Evolutionary conservation across 2,888 invertebrate species (phyloP).

Genomic region (Mactromeris polynyma): DNA sequence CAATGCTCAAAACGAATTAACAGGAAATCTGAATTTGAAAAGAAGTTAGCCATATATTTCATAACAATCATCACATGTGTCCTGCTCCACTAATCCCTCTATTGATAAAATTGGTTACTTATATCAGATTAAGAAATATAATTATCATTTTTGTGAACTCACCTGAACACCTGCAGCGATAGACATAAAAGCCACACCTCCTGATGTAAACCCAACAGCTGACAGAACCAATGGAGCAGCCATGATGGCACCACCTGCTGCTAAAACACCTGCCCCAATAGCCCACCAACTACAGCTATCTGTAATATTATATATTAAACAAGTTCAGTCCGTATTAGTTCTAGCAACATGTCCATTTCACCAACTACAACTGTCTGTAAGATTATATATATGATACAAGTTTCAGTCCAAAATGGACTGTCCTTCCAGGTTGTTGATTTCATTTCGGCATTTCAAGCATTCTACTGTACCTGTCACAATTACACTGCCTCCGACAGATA

Average conservation of each 20-base stretch:
- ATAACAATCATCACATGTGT: not conserved
- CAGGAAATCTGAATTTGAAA: not conserved
- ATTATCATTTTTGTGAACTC: not conserved
- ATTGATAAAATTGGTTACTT: not conserved
- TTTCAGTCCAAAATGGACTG: no score
- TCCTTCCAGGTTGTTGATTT: no score
- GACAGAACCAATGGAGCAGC: not conserved
- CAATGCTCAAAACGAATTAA: no score
- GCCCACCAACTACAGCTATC: not conserved
- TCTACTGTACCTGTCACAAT: no score
- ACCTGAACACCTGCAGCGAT: not conserved
- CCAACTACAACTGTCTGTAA: no score
- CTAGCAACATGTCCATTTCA: no score
- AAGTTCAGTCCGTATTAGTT: not conserved
- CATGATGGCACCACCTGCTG: not conserved
- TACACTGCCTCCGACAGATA: no score
- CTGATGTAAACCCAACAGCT: not conserved
- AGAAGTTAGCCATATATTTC: not conserved
- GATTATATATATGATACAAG: no score
- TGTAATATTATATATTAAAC: not conserved
- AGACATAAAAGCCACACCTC: not conserved
- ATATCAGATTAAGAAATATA: not conserved
- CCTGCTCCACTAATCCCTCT: not conserved
- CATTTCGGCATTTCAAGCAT: no score
- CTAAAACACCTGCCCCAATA: not conserved